phyloP scores from a whole-genome alignment of 2,888 invertebrate genomes.

The Notodonta ziczac region DNA sequence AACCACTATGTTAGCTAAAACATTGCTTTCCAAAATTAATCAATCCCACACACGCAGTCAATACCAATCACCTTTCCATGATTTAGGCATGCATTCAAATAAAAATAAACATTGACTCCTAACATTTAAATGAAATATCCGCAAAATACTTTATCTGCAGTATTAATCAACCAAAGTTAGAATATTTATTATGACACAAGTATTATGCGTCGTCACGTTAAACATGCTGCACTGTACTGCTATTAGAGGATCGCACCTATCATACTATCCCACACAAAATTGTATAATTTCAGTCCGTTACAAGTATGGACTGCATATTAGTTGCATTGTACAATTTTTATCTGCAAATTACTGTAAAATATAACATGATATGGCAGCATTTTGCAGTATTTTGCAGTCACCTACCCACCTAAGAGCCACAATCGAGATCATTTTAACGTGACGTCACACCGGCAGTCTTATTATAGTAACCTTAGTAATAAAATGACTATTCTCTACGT shows the following conservation, averaged over 20 bases:
- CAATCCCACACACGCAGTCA: background rate
- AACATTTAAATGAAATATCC: background rate
- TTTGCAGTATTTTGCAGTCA: too few relatives aligned
- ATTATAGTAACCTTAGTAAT: slow-evolving; percentile 19
- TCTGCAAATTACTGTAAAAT: too few relatives aligned
- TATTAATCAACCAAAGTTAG: slow-evolving; percentile 27
- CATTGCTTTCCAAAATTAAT: background rate
- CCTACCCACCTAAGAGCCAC: too few relatives aligned
- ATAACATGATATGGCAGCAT: too few relatives aligned
- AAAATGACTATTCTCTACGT: slow-evolving; percentile 8
- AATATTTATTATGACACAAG: slow-evolving; percentile 33
- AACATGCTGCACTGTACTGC: slow-evolving; percentile 10
- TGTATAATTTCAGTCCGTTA: too few relatives aligned
- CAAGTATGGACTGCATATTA: too few relatives aligned
- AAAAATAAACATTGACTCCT: background rate
- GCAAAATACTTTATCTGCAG: background rate
- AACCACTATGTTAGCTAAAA: background rate
- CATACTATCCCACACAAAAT: too few relatives aligned
- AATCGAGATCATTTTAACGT: background rate
- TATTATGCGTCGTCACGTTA: slow-evolving; percentile 19
- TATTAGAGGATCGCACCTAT: background rate
- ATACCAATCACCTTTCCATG: too few relatives aligned
- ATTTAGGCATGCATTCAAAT: background rate
- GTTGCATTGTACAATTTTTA: too few relatives aligned
- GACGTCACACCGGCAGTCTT: slow-evolving; percentile 18